phyloP scores from a whole-genome alignment of 1,140 invertebrate species.

The Apis laboriosa region DNA sequence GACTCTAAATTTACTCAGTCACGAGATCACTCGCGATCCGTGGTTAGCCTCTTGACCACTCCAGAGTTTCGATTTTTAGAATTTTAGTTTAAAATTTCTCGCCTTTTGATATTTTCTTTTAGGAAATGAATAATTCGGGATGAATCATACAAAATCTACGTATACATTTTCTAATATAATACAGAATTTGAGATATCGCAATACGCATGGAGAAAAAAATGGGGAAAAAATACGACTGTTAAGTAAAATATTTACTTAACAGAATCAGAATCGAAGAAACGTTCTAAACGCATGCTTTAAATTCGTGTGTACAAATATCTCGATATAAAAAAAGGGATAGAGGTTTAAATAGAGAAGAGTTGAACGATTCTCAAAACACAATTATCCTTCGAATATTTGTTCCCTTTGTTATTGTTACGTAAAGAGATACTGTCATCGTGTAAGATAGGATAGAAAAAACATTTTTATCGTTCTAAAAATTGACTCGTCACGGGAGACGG shows the following conservation, averaged over 20 bases:
- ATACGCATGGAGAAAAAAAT: not conserved
- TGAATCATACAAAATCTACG: too few species aligned
- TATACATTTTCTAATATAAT: too few species aligned
- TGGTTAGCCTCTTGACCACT: not conserved
- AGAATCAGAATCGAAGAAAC: too few species aligned
- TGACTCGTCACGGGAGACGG: constrained; percentile 34
- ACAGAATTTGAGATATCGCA: too few species aligned
- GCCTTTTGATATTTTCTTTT: too few species aligned
- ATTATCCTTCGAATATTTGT: not conserved
- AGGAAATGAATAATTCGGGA: too few species aligned
- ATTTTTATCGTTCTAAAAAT: constrained; percentile 55
- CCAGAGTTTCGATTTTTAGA: not conserved
- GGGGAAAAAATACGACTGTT: too few species aligned
- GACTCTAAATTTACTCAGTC: not conserved
- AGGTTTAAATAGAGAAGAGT: not conserved
- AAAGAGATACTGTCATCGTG: not conserved
- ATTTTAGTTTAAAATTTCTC: not conserved
- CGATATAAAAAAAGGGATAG: not conserved
- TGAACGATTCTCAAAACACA: not conserved
- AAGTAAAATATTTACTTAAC: too few species aligned
- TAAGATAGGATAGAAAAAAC: not conserved
- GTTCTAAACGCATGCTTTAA: not conserved
- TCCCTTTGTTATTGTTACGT: constrained; percentile 3
- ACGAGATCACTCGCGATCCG: not conserved
- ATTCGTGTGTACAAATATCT: not conserved